These are phyloP conservation scores for Onychorhynchus coronatus DNA, from an alignment of 2,113 vertebrate species.

Conservation along the genomic window DNA sequence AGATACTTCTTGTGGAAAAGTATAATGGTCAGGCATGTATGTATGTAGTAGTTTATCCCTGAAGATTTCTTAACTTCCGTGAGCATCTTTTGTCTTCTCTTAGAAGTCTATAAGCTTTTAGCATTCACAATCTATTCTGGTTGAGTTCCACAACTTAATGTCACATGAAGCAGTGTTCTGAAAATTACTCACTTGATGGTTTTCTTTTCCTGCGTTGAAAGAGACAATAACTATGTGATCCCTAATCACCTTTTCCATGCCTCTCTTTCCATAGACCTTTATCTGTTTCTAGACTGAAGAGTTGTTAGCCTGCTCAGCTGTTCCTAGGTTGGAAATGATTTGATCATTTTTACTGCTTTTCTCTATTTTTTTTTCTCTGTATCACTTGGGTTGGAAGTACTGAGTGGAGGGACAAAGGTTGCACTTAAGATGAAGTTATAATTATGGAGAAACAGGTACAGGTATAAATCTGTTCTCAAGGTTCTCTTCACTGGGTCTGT, in stretches of 20 bases:
- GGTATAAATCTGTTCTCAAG: neutral
- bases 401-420: neutral
- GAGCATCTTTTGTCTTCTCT: neutral
- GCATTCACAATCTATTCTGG: neutral
- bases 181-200: neutral
- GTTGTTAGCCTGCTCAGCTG: neutral
- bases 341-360: neutral
- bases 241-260: neutral
- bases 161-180: neutral
- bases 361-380: neutral
- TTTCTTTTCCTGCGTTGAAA: neutral
- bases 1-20: neutral
- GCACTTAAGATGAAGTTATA: neutral
- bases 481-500: neutral
- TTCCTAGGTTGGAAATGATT: neutral
- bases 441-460: neutral
- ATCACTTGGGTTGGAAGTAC: neutral
- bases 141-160: neutral
- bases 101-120: neutral
- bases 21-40: neutral
- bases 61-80: neutral
- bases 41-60: neutral
- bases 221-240: neutral
- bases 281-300: neutral
- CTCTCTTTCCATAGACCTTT: neutral